Base-by-base conservation (phyloP, 2,888 invertebrate genomes). In the Syritta pipiens region DNA sequence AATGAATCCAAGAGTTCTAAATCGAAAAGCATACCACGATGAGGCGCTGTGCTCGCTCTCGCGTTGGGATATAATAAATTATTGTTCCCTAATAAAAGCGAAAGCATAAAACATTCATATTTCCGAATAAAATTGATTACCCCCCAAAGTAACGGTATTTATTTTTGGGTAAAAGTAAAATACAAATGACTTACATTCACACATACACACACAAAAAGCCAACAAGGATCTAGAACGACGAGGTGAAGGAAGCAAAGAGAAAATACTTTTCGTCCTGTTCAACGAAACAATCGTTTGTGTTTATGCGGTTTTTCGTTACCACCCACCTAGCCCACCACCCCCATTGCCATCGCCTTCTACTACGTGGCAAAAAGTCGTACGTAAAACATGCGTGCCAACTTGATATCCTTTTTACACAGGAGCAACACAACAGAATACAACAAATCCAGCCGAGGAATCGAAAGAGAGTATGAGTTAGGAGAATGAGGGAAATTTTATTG, bases 111-210 rank as follows among this genome's bases (percentile, higher is more conserved):
- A 71, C 59, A 65, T 77, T 77, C 76, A 77, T 77, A 77, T 51
- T 63, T 71, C 65, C 65, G 51, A 65, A 71, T 71, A 60, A 77
- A 77, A 77, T 77, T 77, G 76, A 77, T 77, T 71, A 65, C 76
- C 57, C 69, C 57, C 63, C 53, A 57, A 71, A 71, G 76, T 77
- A 77, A 59, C 42, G 59, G 76, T 77, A 71, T 71, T 76, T 71
- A 77, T 77, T 77, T 65, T 26, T 2, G 37, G 51, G 44, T 10
- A 40, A 71, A 71, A 69, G 63, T 71, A 71, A 77, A 77, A 42
- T 44, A 71, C 71, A 71, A 71, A 77, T 77, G 63, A 71, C 76
- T 77, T 69, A 35, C 32, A 67, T 32, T 44, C 32, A 42, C 40
- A 40, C 28, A 42, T n/a, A 24, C 35, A 28, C 10, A 5, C 35